Base-by-base conservation (phyloP, 35 echinoderm and acorn worm genomes). In the Ophioderma brevispina region DNA sequence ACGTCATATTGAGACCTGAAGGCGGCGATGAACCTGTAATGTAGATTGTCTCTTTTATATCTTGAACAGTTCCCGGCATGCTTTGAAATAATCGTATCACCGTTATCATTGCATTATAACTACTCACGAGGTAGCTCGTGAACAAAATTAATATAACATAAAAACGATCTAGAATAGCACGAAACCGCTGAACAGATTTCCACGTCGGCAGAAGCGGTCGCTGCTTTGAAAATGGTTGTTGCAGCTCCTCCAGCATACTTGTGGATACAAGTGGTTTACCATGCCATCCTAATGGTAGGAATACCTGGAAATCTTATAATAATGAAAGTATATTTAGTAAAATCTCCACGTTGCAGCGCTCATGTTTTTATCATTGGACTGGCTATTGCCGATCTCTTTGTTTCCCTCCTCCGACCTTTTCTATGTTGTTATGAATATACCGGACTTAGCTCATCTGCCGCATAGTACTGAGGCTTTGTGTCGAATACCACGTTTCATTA, bases 291-390 rank as follows among this genome's bases (percentile, higher is more conserved):
- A 3, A 15, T 25, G 28, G 59, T 70, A 4, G 59, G 59, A 25
- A 70, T 70, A 70, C 59, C 59, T 13, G 59, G 59, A 13, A 70
- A 55, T 25, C 59, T 70, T 2, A 70, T 70, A 18, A 70, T 70
- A 3, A 70, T 70, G 10, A 70, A 70, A 70, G 59, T 70, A 3
- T 70, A 70, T 25, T 25, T 15, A 2, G 59, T 70, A 3, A 70
- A 70, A 70, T 70, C 59, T 25, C 59, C 59, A 70, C 15, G 59
- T 31, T 18, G 17, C n/a, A 81, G 92, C 33, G 76, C 92, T 18
- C 86, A 93, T 63, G 59, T 88, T 31, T 82, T 93, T 31, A 93
- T 93, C 32, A 78, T 93, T 32, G 86, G 78, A 31, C 38, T 93
- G 31, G 92, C 92, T 1, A 31, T 50, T 1, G 75, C 79, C 36